Base-by-base conservation (phyloP, 2,797 vertebrate species). In the Onychomys torridus region DNA sequence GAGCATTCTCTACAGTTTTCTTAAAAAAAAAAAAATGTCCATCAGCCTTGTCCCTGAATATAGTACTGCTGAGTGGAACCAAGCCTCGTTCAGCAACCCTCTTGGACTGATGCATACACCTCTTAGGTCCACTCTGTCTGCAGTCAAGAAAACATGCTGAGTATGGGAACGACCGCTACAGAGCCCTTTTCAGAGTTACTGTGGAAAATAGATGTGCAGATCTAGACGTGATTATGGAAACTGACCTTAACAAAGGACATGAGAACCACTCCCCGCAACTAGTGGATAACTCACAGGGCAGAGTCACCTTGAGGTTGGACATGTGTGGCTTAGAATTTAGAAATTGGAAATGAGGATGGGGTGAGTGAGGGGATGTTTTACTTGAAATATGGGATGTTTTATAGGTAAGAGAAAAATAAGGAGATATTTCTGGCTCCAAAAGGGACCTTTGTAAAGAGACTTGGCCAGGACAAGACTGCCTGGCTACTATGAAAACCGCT, bases 401-500 rank as follows among this genome's bases (percentile, higher is more conserved):
- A 61, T 85, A 69, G 40, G 82, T 40, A 89, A 91, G 37, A 46
- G 46, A 16, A 52, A 63, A 55, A 57, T 57, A 49, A 23, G 32
- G 21, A 23, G 55, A 37, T 59, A 43, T 11, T 46, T 81, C 16
- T 81, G 55, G 29, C 12, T 40, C 57, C 65, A 75, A 83, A 76
- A 43, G 82, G 23, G 55, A 49, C 43, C 63, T 94, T 91, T 49
- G 16, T 85, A 76, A 89, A 77, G 59, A 94, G n/a, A 76, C 37
- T n/a, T 23, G 73, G 61, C 46, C 46, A 16, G 25, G 29, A 69
- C n/a, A 34, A 77, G 75, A 23, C n/a, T 9, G 1, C 11, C 73
- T 91, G 32, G 25, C 13, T 29, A 4, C 59, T 79, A 49, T 59
- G 40, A 55, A 89, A 82, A 65, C 7, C 46, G 6, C 1, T 17